A percentile compares a stretch with the other conserved stretches of the same genome.
These are phyloP conservation scores for Cerastis leucographa DNA, from an alignment of 2,888 invertebrate species.

Conservation along the genomic window DNA sequence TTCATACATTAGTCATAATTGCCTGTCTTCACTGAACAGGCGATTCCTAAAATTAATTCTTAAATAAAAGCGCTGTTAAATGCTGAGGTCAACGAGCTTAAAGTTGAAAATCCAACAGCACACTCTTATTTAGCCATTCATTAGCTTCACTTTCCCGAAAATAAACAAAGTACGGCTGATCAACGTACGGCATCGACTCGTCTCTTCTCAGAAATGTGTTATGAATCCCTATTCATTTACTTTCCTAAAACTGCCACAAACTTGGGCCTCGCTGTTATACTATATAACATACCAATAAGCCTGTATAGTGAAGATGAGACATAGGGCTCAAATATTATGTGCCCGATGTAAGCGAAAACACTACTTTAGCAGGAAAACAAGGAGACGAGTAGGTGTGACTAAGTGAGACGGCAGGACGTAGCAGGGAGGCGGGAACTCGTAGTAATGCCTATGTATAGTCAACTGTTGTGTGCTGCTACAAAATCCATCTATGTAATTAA, in stretches of 20 bases:
- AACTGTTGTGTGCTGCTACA: neutral
- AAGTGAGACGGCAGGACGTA: neutral
- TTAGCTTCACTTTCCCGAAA: neutral
- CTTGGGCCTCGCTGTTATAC: no score
- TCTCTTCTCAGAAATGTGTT: neutral
- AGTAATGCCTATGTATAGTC: neutral
- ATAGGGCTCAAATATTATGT: neutral
- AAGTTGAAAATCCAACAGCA: neutral
- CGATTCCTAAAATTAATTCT: neutral
- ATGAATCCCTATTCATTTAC: neutral
- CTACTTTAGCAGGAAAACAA: neutral
- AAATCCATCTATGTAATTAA: neutral
- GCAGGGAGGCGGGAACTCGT: neutral
- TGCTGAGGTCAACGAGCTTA: neutral
- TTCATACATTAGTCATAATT: neutral
- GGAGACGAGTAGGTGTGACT: neutral
- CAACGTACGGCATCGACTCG: no score
- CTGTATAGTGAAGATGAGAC: neutral
- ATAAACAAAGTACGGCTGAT: neutral
- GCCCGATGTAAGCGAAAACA: neutral
- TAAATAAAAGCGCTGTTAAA: neutral
- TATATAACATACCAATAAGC: neutral
- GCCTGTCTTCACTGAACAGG: neutral
- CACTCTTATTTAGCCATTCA: neutral
- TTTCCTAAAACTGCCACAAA: neutral